Base-by-base conservation (phyloP, 2,113 vertebrate species). In the Phasianus colchicus region DNA sequence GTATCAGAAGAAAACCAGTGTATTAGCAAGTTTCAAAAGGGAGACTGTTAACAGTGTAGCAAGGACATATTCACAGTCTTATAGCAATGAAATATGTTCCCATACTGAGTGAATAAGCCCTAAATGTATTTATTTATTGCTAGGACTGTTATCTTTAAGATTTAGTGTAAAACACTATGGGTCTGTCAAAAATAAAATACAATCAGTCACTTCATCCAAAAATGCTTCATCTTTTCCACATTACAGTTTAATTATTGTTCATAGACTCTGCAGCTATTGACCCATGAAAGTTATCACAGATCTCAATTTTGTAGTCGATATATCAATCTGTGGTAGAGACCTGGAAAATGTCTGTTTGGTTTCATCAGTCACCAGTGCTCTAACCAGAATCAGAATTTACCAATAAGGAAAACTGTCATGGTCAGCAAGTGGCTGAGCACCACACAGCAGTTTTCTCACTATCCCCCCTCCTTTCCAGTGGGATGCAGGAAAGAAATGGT, bases 231-330 rank as follows among this genome's bases (percentile, higher is more conserved):
- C 36, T 88, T 96, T 91, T 93, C 88, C 58, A 34, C 21, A 34
- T 50, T 84, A 43, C 58, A 78, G 48, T 43, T 85, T 92, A 94
- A 71, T 86, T 90, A 83, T 27, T 87, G 16, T 58, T 92, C 71
- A 95, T 83, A 2, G 1, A 40, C 54, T 74, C 74, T 63, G 65
- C 78, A 94, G 80, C 76, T 93, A 90, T 24, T 55, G 89, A 84
- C 47, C 82, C 85, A 42, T 86, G 88, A 85, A 94, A 91, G 64
- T 89, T 94, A 82, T 67, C 89, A 91, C 63, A 88, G 38, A 82
- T 90, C 83, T 78, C 88, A 66, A 13, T 95, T 86, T 84, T 58
- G 61, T 60, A 93, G 83, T 81, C 73, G 78, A 70, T 54, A 90
- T 86, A 74, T 42, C 74, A 89, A 74, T 71, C 69, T 91, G 65